Conservation (phyloP, 2,113 vertebrate genomes). For the Mionectes macconnelli region DNA sequence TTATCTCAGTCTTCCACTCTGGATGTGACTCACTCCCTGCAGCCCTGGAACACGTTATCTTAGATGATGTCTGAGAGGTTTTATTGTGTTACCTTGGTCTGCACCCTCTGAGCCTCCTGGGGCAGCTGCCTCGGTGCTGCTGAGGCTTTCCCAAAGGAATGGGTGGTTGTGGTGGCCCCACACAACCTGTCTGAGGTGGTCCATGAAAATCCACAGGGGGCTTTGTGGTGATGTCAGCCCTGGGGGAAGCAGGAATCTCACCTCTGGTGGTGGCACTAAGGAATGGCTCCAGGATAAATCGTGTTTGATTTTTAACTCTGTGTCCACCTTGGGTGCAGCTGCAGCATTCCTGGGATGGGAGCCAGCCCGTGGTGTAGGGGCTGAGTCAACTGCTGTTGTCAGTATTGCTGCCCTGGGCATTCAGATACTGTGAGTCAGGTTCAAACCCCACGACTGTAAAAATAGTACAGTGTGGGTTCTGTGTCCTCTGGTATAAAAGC, state of each 20-base stretch:
- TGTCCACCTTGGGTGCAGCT: neutral
- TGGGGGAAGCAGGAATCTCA: neutral
- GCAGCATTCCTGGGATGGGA: neutral
- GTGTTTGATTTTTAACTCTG: neutral
- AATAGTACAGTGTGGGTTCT: neutral
- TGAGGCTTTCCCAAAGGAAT: neutral
- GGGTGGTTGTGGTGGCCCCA: neutral
- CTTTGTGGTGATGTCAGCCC: neutral
- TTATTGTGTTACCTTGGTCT: neutral
- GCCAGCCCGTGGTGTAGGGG: neutral
- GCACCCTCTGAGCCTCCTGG: neutral
- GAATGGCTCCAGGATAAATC: neutral
- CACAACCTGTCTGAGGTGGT: neutral
- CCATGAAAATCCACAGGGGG: neutral
- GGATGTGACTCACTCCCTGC: neutral
- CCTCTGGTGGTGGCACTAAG: neutral
- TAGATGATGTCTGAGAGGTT: neutral
- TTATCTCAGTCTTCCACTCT: neutral
- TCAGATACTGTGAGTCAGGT: neutral
- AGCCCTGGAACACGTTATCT: neutral
- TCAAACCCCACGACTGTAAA: neutral
- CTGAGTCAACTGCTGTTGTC: neutral
- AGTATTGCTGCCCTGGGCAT: neutral
- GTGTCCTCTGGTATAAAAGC: neutral
- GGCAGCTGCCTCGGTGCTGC: neutral